These are phyloP conservation scores for Triops longicaudatus DNA, from an alignment of 1,140 invertebrate genomes.

Conservation along the genomic window DNA sequence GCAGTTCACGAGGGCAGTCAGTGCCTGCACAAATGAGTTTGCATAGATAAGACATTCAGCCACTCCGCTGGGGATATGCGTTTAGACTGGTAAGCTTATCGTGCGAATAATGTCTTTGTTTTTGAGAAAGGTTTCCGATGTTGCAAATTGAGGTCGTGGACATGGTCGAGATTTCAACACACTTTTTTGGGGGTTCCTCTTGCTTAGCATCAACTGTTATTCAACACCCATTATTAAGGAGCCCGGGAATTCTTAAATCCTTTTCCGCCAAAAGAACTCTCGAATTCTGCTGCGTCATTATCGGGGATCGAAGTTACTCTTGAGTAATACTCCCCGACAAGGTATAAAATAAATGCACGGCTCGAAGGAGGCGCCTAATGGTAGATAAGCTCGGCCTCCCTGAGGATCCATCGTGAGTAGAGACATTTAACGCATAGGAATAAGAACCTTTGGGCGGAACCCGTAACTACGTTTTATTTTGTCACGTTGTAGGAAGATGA, in stretches of 20 bases:
- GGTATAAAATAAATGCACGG: not conserved
- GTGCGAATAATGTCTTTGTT: not conserved
- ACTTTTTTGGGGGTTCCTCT: not conserved
- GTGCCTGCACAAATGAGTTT: not conserved
- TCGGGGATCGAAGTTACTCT: constrained; percentile 5
- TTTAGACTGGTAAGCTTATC: not conserved
- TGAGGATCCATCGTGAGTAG: not conserved
- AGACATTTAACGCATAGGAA: not conserved
- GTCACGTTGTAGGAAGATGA: not conserved
- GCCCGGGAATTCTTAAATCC: not conserved
- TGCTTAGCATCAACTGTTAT: not conserved
- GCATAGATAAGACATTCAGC: not conserved
- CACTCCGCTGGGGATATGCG: not conserved
- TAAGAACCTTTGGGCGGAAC: not conserved
- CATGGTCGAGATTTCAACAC: too few relatives aligned
- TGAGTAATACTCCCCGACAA: not conserved
- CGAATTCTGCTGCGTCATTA: constrained; percentile 3
- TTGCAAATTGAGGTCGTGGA: too few relatives aligned
- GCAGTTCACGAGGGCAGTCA: not conserved
- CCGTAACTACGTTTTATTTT: not conserved
- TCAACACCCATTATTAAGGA: not conserved
- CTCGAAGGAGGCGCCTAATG: not conserved
- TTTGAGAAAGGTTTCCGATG: not conserved
- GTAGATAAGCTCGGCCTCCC: not conserved
- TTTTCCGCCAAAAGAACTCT: not conserved